A percentile compares a stretch with the other conserved stretches of the same genome.
Evolutionary conservation across 2,797 vertebrate genomes (phyloP).

Genomic region (Anableps anableps): DNA sequence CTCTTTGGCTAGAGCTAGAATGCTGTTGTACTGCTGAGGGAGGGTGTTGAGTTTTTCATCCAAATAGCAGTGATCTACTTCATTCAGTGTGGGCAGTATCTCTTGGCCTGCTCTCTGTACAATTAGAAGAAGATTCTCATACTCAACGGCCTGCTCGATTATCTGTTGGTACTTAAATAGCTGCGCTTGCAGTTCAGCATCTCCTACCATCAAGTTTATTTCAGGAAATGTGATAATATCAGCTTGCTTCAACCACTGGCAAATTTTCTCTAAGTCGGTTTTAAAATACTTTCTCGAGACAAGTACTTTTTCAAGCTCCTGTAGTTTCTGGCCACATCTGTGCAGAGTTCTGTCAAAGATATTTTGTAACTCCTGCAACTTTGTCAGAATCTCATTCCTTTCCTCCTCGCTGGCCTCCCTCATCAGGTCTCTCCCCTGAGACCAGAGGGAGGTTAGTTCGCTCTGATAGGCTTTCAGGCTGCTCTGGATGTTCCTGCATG

Average conservation of each 20-base stretch:
- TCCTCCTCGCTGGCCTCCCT: slow-evolving; percentile 92
- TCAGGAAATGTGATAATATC: slow-evolving; percentile 95
- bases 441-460: slow-evolving; percentile 91
- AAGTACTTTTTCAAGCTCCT: slow-evolving; percentile 92
- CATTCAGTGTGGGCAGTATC: slow-evolving; percentile 90
- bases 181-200: slow-evolving; percentile 85
- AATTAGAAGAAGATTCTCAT: slow-evolving; percentile 91
- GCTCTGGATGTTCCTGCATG: slow-evolving; percentile 89
- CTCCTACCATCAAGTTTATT: slow-evolving; percentile 90
- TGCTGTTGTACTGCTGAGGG: slow-evolving; percentile 90
- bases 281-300: slow-evolving; percentile 96
- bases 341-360: slow-evolving; percentile 89
- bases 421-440: slow-evolving; percentile 92
- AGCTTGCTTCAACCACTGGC: slow-evolving; percentile 93
- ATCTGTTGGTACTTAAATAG: slow-evolving; percentile 91
- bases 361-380: slow-evolving; percentile 92
- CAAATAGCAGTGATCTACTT: slow-evolving; percentile 93
- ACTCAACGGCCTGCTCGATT: slow-evolving; percentile 91
- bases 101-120: slow-evolving; percentile 93
- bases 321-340: slow-evolving; percentile 88
- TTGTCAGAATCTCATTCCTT: slow-evolving; percentile 88
- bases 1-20: slow-evolving; percentile 90
- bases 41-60: slow-evolving; percentile 91
- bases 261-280: slow-evolving; percentile 94
- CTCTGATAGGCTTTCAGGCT: slow-evolving; percentile 92